Percentiles rank a stretch among this genome's conserved stretches.
These are phyloP conservation scores for Metopia argyrocephala DNA, from an alignment of 2,888 invertebrate species.

Conservation along the genomic window DNA sequence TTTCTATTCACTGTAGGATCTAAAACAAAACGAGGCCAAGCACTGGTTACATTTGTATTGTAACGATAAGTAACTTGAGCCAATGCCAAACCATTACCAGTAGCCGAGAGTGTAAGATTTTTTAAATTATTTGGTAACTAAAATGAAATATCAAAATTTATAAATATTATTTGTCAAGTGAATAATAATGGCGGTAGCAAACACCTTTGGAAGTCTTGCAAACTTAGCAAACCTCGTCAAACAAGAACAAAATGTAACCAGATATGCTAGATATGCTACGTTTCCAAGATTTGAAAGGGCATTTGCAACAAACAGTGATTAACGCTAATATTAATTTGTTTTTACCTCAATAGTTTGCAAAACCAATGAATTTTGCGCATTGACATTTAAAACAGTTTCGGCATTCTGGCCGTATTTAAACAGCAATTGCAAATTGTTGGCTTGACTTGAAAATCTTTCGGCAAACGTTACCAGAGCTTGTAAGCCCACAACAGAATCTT, in stretches of 20 bases:
- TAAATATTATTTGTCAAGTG: not conserved
- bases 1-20: conserved; percentile 93
- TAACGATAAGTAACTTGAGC: conserved; percentile 89
- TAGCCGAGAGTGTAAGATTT: conserved; percentile 86
- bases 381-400: conserved; percentile 82
- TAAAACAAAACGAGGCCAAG: conserved; percentile 92
- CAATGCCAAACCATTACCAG: conserved; percentile 89
- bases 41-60: conserved; percentile 91
- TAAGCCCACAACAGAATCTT: conserved; percentile 87
- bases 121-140: conserved; percentile 79
- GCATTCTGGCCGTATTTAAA: conserved; percentile 80
- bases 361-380: conserved; percentile 88
- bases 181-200: not conserved
- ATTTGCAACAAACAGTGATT: no score
- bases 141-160: not conserved
- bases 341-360: conserved; percentile 87
- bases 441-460: conserved; percentile 80
- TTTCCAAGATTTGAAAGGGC: no score
- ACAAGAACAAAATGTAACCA: no score
- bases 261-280: no score
- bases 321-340: not conserved
- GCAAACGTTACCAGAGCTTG: conserved; percentile 82
- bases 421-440: conserved; percentile 80
- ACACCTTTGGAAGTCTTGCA: no score
- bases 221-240: no score